Conservation (phyloP, 2,113 vertebrate species). For the Loxodonta africana region DNA sequence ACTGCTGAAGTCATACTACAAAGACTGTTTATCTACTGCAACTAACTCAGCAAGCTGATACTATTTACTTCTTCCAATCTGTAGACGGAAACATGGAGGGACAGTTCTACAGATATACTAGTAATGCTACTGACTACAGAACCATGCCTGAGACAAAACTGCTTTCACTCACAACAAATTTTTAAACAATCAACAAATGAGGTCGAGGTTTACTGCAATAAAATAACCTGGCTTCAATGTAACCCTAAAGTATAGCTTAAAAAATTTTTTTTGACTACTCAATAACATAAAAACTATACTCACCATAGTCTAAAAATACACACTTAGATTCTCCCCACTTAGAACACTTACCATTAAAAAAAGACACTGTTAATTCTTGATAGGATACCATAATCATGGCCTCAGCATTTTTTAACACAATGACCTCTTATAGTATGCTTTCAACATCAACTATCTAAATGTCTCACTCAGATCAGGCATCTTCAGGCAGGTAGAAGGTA, state of each 20-base stretch:
- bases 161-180: neutral
- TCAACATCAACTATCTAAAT: conserved; percentile 22
- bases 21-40: neutral
- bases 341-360: neutral
- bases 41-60: conserved; percentile 34
- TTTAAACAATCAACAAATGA: conserved; percentile 48
- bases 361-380: neutral
- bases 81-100: conserved; percentile 24
- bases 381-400: neutral
- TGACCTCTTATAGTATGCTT: neutral
- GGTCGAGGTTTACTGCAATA: neutral
- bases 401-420: neutral
- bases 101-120: neutral
- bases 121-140: neutral
- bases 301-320: conserved; percentile 32
- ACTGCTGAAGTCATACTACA: neutral
- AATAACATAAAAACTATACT: conserved; percentile 24
- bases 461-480: conserved; percentile 5
- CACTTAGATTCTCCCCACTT: conserved; percentile 35
- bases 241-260: conserved; percentile 1
- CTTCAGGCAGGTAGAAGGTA: neutral
- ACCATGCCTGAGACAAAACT: neutral
- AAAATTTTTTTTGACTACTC: neutral
- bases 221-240: neutral
- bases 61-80: neutral